phyloP scores from a whole-genome alignment of 2,113 vertebrate genomes.

The Indri indri region DNA sequence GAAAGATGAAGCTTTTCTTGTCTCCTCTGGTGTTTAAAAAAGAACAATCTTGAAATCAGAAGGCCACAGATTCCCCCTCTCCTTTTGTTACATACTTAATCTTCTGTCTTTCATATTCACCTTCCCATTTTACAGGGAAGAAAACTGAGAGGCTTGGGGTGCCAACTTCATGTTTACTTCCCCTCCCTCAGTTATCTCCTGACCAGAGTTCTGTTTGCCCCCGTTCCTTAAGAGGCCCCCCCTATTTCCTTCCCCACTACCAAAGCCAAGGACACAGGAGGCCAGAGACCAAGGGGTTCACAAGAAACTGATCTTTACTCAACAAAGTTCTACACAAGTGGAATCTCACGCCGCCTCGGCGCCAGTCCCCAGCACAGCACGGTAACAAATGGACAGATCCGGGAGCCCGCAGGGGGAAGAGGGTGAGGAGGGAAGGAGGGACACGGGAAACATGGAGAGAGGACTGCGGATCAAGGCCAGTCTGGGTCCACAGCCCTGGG shows the following conservation, averaged over 20 bases:
- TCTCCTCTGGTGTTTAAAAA: no score
- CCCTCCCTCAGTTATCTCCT: neutral
- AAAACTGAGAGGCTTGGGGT: neutral
- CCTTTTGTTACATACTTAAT: neutral
- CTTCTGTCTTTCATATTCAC: neutral
- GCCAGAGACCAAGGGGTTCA: slow-evolving; percentile 73
- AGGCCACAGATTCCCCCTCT: no score
- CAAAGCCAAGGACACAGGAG: slow-evolving; percentile 51
- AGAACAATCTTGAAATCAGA: no score
- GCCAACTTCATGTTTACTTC: neutral
- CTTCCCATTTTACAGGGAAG: neutral
- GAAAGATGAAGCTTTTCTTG: no score
- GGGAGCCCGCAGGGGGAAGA: slow-evolving; percentile 75
- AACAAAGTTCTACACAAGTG: slow-evolving; percentile 87
- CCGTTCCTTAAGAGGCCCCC: neutral
- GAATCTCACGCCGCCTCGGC: slow-evolving; percentile 83
- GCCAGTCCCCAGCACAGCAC: slow-evolving; percentile 85
- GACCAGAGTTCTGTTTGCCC: neutral
- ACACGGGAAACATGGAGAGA: neutral
- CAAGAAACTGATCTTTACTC: slow-evolving; percentile 85
- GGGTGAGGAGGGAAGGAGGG: neutral
- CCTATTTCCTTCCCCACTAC: neutral
- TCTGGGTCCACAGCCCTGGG: slow-evolving; percentile 58
- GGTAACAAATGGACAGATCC: slow-evolving; percentile 82
- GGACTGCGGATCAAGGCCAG: slow-evolving; percentile 54